Evolutionary conservation across 2,888 invertebrate species (phyloP).

Genomic region (Elaeidobius kamerunicus): DNA sequence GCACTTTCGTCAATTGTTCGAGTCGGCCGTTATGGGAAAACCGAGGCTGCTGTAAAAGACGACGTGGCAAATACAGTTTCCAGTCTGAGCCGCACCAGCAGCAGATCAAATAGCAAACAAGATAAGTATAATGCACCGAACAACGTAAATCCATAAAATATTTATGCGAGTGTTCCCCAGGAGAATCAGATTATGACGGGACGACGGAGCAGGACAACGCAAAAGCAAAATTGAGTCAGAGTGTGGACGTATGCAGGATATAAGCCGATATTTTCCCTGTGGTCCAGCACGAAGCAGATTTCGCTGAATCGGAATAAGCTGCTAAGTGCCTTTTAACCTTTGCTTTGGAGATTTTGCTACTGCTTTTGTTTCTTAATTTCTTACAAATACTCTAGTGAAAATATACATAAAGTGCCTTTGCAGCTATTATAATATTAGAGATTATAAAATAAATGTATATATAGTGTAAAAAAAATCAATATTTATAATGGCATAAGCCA

Average conservation of each 20-base stretch:
- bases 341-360: slow-evolving; percentile 4
- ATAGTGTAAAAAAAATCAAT: no score
- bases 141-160: slow-evolving; percentile 53
- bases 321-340: slow-evolving; percentile 29
- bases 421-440: no score
- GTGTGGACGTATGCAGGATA: slow-evolving; percentile 31
- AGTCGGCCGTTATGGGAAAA: slow-evolving; percentile 27
- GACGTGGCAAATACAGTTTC: slow-evolving; percentile 35
- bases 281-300: slow-evolving; percentile 29
- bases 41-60: slow-evolving; percentile 27
- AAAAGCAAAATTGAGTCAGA: slow-evolving; percentile 28
- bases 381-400: no score
- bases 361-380: no score
- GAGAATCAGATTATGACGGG: slow-evolving; percentile 51
- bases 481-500: no score
- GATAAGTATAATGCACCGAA: slow-evolving; percentile 52
- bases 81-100: slow-evolving; percentile 40
- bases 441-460: no score
- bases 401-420: no score
- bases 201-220: slow-evolving; percentile 30
- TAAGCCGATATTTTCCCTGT: slow-evolving; percentile 32
- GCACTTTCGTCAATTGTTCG: slow-evolving; percentile 23
- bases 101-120: slow-evolving; percentile 50
- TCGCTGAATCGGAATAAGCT: slow-evolving; percentile 30
- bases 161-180: slow-evolving; percentile 47